Evolutionary conservation across 2,888 invertebrate species (phyloP).

Genomic region (Melieria omissa): DNA sequence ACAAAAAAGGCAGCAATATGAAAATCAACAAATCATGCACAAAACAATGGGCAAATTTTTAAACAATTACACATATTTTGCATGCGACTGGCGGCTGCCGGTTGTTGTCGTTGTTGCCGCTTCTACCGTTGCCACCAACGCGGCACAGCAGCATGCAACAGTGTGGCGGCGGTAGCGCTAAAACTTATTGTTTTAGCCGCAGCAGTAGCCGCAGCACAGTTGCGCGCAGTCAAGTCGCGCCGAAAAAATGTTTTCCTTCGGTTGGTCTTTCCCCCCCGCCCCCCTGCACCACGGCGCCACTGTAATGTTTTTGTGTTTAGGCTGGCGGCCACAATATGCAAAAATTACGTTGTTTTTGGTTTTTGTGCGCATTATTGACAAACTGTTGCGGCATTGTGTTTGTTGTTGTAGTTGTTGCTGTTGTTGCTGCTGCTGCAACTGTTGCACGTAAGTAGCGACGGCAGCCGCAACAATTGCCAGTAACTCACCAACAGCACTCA

Average conservation of each 20-base stretch:
- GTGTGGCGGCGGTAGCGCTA: too few relatives aligned
- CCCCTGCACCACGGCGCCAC: too few relatives aligned
- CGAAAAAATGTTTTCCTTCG: too few relatives aligned
- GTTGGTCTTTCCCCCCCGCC: too few relatives aligned
- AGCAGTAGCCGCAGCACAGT: too few relatives aligned
- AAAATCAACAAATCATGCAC: conserved; percentile 62
- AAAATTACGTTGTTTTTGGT: background rate
- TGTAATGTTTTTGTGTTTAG: too few relatives aligned
- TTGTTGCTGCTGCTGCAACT: conserved; percentile 12
- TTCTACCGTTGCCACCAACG: conserved; percentile 11
- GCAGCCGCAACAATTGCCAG: conserved; percentile 26
- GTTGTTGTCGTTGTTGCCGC: background rate
- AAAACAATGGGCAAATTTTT: conserved; percentile 63
- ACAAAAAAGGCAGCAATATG: conserved; percentile 18
- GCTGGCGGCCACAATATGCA: too few relatives aligned
- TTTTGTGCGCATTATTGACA: background rate
- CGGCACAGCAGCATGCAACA: background rate
- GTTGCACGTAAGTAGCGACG: background rate
- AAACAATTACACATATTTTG: conserved; percentile 48
- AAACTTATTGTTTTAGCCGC: too few relatives aligned
- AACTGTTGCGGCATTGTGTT: background rate
- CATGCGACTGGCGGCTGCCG: conserved; percentile 22
- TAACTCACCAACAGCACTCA: conserved; percentile 21
- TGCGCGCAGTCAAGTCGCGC: too few relatives aligned
- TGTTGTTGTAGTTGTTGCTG: conserved; percentile 16